Evolutionary conservation across 2,113 vertebrate genomes (phyloP).

Genomic region (Laterallus jamaicensis): DNA sequence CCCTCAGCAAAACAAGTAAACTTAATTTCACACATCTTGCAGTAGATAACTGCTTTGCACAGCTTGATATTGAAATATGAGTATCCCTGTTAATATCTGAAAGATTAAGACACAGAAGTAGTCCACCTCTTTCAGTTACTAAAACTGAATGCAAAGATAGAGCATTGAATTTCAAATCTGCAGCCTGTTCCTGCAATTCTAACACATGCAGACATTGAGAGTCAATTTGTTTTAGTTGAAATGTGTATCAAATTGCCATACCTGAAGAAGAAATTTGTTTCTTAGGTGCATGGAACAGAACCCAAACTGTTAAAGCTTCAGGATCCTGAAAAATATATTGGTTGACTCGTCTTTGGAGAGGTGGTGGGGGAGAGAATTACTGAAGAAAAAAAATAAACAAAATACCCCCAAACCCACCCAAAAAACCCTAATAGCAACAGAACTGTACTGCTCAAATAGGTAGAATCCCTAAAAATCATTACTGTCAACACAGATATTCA

Average conservation of each 20-base stretch:
- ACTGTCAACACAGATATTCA: background rate
- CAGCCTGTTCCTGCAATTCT: background rate
- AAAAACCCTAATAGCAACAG: background rate
- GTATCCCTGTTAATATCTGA: background rate
- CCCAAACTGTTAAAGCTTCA: constrained; percentile 87
- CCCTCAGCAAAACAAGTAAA: background rate
- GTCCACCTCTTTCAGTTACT: background rate
- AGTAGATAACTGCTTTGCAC: background rate
- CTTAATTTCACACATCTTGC: background rate
- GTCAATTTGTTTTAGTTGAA: background rate
- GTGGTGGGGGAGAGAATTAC: background rate
- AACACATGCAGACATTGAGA: background rate
- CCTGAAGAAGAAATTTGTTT: constrained; percentile 82
- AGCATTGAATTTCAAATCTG: background rate
- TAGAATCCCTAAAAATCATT: background rate
- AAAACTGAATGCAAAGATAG: background rate
- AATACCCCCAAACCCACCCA: background rate
- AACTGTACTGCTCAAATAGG: background rate
- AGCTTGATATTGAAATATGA: background rate
- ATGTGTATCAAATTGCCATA: constrained; percentile 62
- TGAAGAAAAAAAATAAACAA: background rate
- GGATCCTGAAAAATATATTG: constrained; percentile 79
- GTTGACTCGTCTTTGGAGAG: background rate
- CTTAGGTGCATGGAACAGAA: constrained; percentile 89
- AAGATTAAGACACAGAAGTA: background rate